Percentiles rank a stretch among this genome's conserved stretches.
phyloP scores from a whole-genome alignment of 2,113 vertebrate genomes.

The Poeciliopsis retropinna region DNA sequence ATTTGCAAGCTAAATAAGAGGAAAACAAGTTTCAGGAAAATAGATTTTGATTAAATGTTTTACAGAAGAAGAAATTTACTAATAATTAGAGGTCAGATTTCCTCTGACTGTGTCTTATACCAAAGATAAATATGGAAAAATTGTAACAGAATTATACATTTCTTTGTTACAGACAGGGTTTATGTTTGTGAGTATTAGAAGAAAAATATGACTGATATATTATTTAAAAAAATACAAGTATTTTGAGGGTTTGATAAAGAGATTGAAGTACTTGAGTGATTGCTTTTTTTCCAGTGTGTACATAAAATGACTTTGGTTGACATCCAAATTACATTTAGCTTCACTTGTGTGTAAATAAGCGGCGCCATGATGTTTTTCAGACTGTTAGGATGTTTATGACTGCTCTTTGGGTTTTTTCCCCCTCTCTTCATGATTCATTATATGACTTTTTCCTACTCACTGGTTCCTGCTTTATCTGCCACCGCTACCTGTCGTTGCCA shows the following conservation, averaged over 20 bases:
- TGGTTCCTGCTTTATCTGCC: constrained; percentile 1
- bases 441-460: not conserved
- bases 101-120: no score
- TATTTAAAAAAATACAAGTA: not conserved
- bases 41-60: not conserved
- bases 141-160: no score
- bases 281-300: not conserved
- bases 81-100: no score
- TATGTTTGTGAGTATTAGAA: no score
- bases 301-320: constrained; percentile 1
- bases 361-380: not conserved
- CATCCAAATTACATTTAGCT: not conserved
- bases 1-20: constrained; percentile 44
- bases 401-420: not conserved
- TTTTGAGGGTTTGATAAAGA: not conserved
- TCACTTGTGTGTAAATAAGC: not conserved
- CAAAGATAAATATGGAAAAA: no score
- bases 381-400: constrained; percentile 4
- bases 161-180: no score
- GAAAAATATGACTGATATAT: not conserved
- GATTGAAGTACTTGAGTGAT: not conserved
- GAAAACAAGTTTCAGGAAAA: not conserved
- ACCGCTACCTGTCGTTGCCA: not conserved
- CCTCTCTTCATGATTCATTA: not conserved
- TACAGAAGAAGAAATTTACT: not conserved